phyloP scores from a whole-genome alignment of 1,140 invertebrate species.

The Trissolcus basalis region DNA sequence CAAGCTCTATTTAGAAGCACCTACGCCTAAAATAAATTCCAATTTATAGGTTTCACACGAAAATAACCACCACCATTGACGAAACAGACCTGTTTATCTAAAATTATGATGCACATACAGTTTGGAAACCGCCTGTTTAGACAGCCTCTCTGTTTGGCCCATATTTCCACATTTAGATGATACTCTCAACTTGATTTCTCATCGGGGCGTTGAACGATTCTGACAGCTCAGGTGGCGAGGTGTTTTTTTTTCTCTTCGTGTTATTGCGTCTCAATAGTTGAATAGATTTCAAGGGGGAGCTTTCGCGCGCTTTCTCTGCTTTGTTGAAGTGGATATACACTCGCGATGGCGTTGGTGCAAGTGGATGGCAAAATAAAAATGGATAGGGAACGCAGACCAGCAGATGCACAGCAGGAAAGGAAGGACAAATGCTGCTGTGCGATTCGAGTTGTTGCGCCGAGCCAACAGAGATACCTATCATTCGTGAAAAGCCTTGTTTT shows the following conservation, averaged over 20 bases:
- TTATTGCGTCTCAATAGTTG: constrained; percentile 2
- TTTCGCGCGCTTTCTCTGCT: constrained; percentile 13
- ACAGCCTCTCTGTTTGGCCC: constrained; percentile 19
- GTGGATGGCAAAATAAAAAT: constrained; percentile 34
- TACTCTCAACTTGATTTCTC: too few species aligned
- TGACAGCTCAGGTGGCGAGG: too few species aligned
- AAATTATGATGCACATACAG: constrained; percentile 38
- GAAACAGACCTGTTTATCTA: constrained; percentile 39
- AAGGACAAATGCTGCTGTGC: constrained; percentile 37
- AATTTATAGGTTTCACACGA: neutral
- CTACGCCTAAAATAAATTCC: too few species aligned
- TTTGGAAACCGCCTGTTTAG: too few species aligned
- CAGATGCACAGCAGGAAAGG: constrained; percentile 26
- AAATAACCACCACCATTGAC: constrained; percentile 45
- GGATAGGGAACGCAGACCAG: constrained; percentile 18
- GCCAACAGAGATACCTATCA: constrained; percentile 46
- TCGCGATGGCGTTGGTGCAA: constrained; percentile 31
- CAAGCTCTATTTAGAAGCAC: too few species aligned
- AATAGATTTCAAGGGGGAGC: constrained; percentile 15
- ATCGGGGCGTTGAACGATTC: too few species aligned
- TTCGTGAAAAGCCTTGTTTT: constrained; percentile 51
- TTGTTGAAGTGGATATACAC: constrained; percentile 21
- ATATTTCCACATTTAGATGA: constrained; percentile 38
- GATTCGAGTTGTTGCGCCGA: constrained; percentile 29
- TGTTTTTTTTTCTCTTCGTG: too few species aligned